A percentile compares a stretch with the other conserved stretches of the same genome.
These are phyloP conservation scores for Natrix natrix DNA, from an alignment of 2,797 vertebrate species.

Conservation along the genomic window DNA sequence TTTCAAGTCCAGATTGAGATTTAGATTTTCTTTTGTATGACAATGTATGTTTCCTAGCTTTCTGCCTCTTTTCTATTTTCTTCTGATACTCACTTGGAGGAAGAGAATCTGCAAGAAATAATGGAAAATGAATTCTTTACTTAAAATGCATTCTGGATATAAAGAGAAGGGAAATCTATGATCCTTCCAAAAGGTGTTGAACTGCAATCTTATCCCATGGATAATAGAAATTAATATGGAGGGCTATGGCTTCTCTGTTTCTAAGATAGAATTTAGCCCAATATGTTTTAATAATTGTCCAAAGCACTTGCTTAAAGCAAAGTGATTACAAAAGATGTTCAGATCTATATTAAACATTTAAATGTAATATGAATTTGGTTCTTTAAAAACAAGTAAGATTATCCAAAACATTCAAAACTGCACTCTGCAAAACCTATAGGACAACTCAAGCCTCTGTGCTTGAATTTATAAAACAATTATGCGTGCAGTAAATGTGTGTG, in stretches of 20 bases:
- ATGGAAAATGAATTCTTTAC: not conserved
- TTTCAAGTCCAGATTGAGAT: not conserved
- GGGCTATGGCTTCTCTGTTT: not conserved
- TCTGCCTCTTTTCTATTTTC: constrained; percentile 31
- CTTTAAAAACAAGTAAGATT: not conserved
- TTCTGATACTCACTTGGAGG: constrained; percentile 33
- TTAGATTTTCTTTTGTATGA: constrained; percentile 32
- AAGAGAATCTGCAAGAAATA: constrained; percentile 24
- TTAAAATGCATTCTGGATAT: not conserved
- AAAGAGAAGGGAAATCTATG: not conserved
- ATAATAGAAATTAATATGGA: not conserved
- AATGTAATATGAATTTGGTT: not conserved
- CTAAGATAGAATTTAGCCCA: not conserved
- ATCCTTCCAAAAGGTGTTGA: not conserved
- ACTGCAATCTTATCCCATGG: not conserved
- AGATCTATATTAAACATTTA: not conserved
- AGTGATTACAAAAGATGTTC: not conserved
- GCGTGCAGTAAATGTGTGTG: not conserved
- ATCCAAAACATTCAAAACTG: not conserved
- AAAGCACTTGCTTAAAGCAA: not conserved
- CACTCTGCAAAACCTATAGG: not conserved
- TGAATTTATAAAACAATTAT: not conserved
- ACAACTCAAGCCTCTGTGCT: not conserved
- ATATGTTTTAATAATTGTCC: not conserved
- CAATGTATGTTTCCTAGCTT: constrained; percentile 18